Evolutionary conservation across 2,113 vertebrate species (phyloP).

Genomic region (Odocoileus hemionus): DNA sequence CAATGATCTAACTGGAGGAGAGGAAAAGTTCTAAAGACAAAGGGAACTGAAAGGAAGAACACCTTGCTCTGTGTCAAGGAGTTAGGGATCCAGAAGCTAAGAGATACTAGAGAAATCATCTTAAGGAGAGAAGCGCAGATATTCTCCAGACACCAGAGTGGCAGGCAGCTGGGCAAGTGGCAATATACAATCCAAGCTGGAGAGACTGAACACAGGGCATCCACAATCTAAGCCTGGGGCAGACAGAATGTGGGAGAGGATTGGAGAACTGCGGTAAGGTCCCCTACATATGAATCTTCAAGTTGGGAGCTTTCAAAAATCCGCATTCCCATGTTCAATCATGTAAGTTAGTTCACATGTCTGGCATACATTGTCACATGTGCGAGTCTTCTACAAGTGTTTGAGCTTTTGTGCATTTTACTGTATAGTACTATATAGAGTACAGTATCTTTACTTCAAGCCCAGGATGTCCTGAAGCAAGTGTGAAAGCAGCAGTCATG

Average conservation of each 20-base stretch:
- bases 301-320: neutral
- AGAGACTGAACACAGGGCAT: neutral
- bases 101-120: neutral
- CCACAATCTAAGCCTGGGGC: neutral
- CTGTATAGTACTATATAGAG: neutral
- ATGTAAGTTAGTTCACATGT: neutral
- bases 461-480: neutral
- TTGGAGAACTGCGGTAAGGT: neutral
- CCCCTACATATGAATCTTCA: neutral
- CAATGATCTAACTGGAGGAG: neutral
- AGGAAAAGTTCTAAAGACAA: constrained; percentile 17
- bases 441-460: neutral
- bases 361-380: neutral
- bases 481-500: neutral
- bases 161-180: neutral
- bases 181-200: neutral
- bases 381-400: neutral
- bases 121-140: neutral
- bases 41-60: neutral
- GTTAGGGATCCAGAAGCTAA: neutral
- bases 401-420: neutral
- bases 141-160: neutral
- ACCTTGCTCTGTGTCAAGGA: neutral
- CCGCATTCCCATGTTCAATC: neutral
- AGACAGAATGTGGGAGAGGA: neutral